A percentile compares a stretch with the other conserved stretches of the same genome.
Evolutionary conservation across 1,140 invertebrate species (phyloP).

Genomic region (Phocides pigmalion): DNA sequence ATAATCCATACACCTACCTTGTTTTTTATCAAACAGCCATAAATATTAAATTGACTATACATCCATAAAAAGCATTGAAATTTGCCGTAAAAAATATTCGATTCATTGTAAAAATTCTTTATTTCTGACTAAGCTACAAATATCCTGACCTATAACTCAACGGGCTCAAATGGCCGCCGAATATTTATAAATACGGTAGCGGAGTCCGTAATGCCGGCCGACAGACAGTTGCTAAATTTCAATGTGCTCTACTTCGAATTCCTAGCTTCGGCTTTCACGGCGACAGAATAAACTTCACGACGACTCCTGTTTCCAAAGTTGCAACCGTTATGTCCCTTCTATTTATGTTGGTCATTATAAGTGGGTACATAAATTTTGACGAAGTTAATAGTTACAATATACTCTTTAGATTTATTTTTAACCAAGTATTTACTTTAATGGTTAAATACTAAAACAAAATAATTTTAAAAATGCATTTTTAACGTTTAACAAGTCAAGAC

Average conservation of each 20-base stretch:
- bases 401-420: background rate
- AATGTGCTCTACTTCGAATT: conserved; percentile 77
- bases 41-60: conserved; percentile 5
- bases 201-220: conserved; percentile 70
- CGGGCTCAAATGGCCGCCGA: conserved; percentile 66
- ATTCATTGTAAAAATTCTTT: conserved; percentile 50
- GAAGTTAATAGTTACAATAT: background rate
- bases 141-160: conserved; percentile 75
- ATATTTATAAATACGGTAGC: conserved; percentile 81
- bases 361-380: background rate
- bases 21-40: background rate
- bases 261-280: conserved; percentile 66
- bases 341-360: conserved; percentile 15
- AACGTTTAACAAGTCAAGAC: no score
- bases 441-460: background rate
- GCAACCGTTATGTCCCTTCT: background rate
- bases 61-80: conserved; percentile 23
- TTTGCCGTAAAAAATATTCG: conserved; percentile 21
- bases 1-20: no score
- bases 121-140: conserved; percentile 66
- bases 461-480: no score
- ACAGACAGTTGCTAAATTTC: conserved; percentile 82
- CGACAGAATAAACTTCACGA: conserved; percentile 56
- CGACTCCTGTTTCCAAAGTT: conserved; percentile 33
- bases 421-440: background rate